Base-by-base conservation (phyloP, 2,888 invertebrate species). In the Amphipoea oculea region DNA sequence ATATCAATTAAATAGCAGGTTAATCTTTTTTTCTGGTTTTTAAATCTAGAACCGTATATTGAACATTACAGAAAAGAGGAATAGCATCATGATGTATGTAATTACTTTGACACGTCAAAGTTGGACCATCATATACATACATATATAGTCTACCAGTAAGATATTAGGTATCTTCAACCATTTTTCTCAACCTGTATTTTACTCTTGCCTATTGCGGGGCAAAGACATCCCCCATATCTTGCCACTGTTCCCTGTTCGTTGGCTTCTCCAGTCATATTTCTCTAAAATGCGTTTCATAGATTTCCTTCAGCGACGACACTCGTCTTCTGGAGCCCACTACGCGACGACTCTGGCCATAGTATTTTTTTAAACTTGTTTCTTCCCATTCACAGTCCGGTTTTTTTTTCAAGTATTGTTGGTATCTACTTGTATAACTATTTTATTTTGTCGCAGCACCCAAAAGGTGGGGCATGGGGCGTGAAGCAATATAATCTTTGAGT, bases 1-100 rank as follows among this genome's bases (percentile, higher is more conserved):
- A 67, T 36, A 45, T 54, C 80, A 23, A 62, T 67, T 67, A 20
- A 29, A 3, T 29, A 73, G 73, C 57, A 69, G 81, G 68, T 81
- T 63, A 68, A 80, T 80, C 40, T 63, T 73, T 12, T 12, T 60
- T 62, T 68, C 60, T 67, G 20, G 60, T 73, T 80, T 62, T 60
- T 4, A n/a, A n/a, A 60, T 11, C n/a, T n/a, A n/a, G 57, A 57
- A 57, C 23, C 23, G 9, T 60, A 1, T 60, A 0, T 60, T 23
- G n/a, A 57, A n/a, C 23, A 57, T 57, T 57, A 57, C 57, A 57
- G 23, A 57, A n/a, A 57, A n/a, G 11, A 57, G 57, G 23, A 57
- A 57, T n/a, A 11, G 1, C 6, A 54, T 54, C 57, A 9, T 11
- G 11, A 57, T 9, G 57, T 57, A 57, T 9, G 57, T 57, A 23